Conservation (phyloP, 1,140 invertebrate genomes). For the Brachionus rubens region DNA sequence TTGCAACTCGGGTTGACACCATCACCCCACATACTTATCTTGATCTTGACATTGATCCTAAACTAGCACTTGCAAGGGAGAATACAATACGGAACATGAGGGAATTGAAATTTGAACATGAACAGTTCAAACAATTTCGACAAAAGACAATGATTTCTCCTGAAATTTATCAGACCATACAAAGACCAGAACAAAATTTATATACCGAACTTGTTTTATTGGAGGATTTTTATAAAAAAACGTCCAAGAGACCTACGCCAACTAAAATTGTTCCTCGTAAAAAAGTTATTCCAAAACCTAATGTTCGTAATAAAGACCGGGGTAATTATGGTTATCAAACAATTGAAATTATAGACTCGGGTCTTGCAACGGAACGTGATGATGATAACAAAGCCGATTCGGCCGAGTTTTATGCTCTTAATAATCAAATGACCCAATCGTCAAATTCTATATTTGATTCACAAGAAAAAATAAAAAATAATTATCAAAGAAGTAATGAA, state of each 20-base stretch:
- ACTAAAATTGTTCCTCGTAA: not conserved
- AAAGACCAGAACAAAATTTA: not conserved
- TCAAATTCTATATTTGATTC: not conserved
- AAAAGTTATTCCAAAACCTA: not conserved
- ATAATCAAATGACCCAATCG: not conserved
- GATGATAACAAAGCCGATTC: not conserved
- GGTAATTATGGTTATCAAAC: not conserved
- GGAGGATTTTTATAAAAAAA: constrained; percentile 25
- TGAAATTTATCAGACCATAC: not conserved
- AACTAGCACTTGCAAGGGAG: not conserved
- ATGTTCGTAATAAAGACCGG: not conserved
- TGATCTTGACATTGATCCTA: constrained; percentile 17
- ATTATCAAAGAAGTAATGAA: not conserved
- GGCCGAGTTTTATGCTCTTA: not conserved
- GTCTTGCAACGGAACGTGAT: no score
- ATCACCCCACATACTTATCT: constrained; percentile 25
- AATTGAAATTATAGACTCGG: not conserved
- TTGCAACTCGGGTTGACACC: not conserved
- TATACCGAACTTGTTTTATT: not conserved
- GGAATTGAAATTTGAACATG: not conserved
- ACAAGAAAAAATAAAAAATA: not conserved
- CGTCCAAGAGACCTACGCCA: not conserved
- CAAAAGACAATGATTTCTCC: constrained; percentile 1
- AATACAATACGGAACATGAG: constrained; percentile 25
- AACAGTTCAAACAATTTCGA: not conserved